A percentile compares a stretch with the other conserved stretches of the same genome.
These are phyloP conservation scores for Micronisus gabar DNA, from an alignment of 2,113 vertebrate genomes.

Conservation along the genomic window DNA sequence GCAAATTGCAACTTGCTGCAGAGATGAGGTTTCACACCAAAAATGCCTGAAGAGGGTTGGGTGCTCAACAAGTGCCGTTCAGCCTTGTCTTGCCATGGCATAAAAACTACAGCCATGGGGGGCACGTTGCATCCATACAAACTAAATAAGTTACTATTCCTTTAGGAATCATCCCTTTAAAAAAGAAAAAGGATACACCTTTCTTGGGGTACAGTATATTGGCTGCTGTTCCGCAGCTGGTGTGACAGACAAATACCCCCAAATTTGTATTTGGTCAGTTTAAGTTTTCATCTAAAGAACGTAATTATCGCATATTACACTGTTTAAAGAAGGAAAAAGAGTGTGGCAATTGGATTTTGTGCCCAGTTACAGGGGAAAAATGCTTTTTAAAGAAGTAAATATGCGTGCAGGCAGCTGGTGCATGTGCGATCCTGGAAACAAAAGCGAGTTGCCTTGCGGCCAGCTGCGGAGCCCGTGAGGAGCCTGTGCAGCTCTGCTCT, in stretches of 20 bases:
- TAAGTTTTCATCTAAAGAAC: not conserved
- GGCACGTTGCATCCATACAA: accelerated
- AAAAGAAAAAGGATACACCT: not conserved
- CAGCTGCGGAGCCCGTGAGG: accelerated
- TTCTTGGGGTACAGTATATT: not conserved
- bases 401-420: not conserved
- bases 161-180: not conserved
- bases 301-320: accelerated
- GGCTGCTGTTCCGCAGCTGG: not conserved
- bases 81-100: accelerated
- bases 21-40: not conserved
- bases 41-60: not conserved
- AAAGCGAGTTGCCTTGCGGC: accelerated
- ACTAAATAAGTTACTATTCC: not conserved
- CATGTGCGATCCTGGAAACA: not conserved
- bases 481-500: not conserved
- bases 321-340: not conserved
- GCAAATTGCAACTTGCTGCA: not conserved
- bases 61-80: not conserved
- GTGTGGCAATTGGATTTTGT: not conserved
- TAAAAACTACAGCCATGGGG: not conserved
- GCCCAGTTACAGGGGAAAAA: not conserved
- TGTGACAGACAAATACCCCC: not conserved
- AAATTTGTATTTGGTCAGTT: not conserved
- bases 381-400: not conserved